Base-by-base conservation (phyloP, 2,888 invertebrate genomes). In the Latrodectus hesperus region DNA sequence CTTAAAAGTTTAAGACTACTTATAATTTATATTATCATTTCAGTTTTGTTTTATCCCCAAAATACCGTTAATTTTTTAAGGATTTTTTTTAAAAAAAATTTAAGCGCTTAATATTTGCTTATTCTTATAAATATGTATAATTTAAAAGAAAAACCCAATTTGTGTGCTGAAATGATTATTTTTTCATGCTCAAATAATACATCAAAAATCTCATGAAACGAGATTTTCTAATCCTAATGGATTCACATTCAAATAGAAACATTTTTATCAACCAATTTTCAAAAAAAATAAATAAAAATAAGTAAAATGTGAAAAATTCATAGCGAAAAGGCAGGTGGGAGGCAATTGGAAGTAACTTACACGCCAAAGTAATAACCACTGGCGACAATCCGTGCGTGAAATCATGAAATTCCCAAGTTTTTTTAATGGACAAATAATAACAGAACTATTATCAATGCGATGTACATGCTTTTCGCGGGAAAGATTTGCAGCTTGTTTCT, bases 381-480 rank as follows among this genome's bases (percentile, higher is more conserved):
- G 12, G 55, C 38, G 53, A 11, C 78, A 55, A 78, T 9, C 70
- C 70, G 78, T 78, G 78, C 78, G 55, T 78, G 70, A 78, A 78
- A 78, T 78, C 68, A 55, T 78, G 55, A 70, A 78, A 78, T 78
- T 78, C 78, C 68, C 78, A 78, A 70, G 68, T 78, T 55, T 68
- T 78, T 78, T 55, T 22, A 68, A 55, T 52, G 70, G 70, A 38
- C 68, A 68, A 26, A 22, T 78, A 70, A 70, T 70, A 55, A 60
- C 60, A 38, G 38, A 38, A 60, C 60, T 60, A 60, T 9, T 38
- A 38, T 38, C 38, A 38, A 38, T 38, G 38, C 38, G 38, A 38
- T 38, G 38, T 38, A 38, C 38, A 38, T 38, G 38, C 38, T 38
- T 38, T 38, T 38, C 38, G 38, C 38, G 38, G 38, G 38, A 38